These are phyloP conservation scores for Priapulus caudatus DNA, from an alignment of 2,888 invertebrate genomes.

Conservation along the genomic window DNA sequence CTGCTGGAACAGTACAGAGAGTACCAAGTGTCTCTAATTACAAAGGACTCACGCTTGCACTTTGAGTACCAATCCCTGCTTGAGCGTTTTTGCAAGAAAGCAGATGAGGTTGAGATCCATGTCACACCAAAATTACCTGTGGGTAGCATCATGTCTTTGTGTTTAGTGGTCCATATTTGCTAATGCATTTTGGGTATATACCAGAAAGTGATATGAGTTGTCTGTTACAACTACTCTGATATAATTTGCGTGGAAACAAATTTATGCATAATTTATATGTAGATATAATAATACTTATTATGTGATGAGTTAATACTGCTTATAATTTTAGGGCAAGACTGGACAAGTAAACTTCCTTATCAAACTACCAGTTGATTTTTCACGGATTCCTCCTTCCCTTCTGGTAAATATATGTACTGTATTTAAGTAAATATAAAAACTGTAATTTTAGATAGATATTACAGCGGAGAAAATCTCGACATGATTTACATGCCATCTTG, in stretches of 20 bases:
- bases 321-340: slow-evolving; percentile 23
- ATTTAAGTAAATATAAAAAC: no score
- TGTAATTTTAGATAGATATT: no score
- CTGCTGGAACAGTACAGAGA: slow-evolving; percentile 50
- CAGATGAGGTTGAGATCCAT: slow-evolving; percentile 53
- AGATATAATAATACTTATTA: no score
- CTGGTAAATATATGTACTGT: slow-evolving; percentile 31
- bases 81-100: slow-evolving; percentile 44
- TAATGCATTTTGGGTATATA: no score
- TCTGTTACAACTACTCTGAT: no score
- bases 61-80: slow-evolving; percentile 53
- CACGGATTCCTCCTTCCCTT: slow-evolving; percentile 48
- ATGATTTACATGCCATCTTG: no score
- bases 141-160: slow-evolving; percentile 5
- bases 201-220: no score
- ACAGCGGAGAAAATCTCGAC: no score
- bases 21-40: slow-evolving; percentile 42
- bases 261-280: no score
- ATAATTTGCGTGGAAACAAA: no score
- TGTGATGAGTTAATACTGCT: no score
- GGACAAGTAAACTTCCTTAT: slow-evolving; percentile 53
- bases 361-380: slow-evolving; percentile 50
- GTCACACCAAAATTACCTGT: slow-evolving; percentile 38
- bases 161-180: background rate
- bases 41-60: slow-evolving; percentile 44